Evolutionary conservation across 1,140 invertebrate genomes (phyloP).

Genomic region (Drosophila trapezifrons): DNA sequence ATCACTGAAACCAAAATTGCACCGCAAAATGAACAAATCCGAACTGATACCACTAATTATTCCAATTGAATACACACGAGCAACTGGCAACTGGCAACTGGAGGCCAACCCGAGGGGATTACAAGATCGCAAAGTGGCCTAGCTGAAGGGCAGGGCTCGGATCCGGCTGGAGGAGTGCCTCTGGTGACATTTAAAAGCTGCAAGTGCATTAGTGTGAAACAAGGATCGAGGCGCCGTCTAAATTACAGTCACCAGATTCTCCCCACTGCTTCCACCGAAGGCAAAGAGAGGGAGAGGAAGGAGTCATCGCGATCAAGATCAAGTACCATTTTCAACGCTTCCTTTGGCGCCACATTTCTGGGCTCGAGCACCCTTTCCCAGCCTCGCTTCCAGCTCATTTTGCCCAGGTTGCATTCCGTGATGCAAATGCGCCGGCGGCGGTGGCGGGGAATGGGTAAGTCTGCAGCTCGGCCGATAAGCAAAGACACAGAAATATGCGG

Average conservation of each 20-base stretch:
- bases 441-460: conserved; percentile 37
- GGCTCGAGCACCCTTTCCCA: conserved; percentile 50
- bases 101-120: conserved; percentile 34
- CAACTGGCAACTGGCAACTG: conserved; percentile 34
- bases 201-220: conserved; percentile 83
- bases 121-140: conserved; percentile 51
- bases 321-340: conserved; percentile 81
- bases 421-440: conserved; percentile 53
- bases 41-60: conserved; percentile 60
- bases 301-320: conserved; percentile 69
- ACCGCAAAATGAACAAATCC: conserved; percentile 29
- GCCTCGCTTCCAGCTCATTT: conserved; percentile 32
- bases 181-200: conserved; percentile 80
- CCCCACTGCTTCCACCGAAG: not conserved
- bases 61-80: conserved; percentile 70
- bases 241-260: conserved; percentile 59
- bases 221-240: conserved; percentile 81
- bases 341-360: conserved; percentile 80
- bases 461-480: conserved; percentile 66
- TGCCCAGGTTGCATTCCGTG: conserved; percentile 51
- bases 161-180: conserved; percentile 15
- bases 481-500: conserved; percentile 63
- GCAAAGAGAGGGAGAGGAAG: not conserved
- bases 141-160: conserved; percentile 17
- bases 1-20: not conserved